Evolutionary conservation across 2,113 vertebrate genomes (phyloP).

Genomic region (Phalacrocorax brasilianus): DNA sequence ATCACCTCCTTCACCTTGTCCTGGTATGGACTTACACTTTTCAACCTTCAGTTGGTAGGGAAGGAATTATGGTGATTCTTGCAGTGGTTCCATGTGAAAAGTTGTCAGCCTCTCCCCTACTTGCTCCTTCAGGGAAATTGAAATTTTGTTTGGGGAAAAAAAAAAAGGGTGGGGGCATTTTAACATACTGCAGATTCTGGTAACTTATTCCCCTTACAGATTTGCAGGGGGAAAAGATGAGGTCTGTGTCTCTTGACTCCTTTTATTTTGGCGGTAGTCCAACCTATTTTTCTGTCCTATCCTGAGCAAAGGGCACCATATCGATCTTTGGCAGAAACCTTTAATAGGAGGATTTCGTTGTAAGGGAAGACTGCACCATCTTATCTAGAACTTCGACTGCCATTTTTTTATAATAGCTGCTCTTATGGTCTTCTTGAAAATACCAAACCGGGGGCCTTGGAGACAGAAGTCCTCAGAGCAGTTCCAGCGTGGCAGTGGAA

Average conservation of each 20-base stretch:
- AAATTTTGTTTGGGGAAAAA: neutral
- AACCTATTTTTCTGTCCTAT: neutral
- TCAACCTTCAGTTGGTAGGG: neutral
- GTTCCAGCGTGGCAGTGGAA: neutral
- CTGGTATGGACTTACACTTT: neutral
- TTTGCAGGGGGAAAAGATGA: constrained; percentile 5
- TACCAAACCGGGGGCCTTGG: neutral
- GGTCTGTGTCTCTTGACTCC: neutral
- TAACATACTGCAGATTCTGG: constrained; percentile 28
- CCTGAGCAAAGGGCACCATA: neutral
- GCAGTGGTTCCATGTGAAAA: constrained; percentile 34
- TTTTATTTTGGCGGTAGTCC: constrained; percentile 17
- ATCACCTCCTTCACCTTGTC: neutral
- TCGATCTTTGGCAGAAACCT: neutral
- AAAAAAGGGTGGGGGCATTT: rapidly evolving
- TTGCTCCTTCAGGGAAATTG: constrained; percentile 16
- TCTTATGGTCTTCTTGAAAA: neutral
- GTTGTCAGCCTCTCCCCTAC: constrained; percentile 1
- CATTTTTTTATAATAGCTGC: neutral
- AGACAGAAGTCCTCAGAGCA: neutral
- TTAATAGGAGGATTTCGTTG: neutral
- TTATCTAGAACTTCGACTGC: neutral
- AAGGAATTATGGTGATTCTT: neutral
- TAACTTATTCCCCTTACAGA: neutral
- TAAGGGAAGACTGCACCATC: neutral